These are phyloP conservation scores for Lepilemur ruficaudatus DNA, from an alignment of 2,797 vertebrate genomes.

Conservation along the genomic window DNA sequence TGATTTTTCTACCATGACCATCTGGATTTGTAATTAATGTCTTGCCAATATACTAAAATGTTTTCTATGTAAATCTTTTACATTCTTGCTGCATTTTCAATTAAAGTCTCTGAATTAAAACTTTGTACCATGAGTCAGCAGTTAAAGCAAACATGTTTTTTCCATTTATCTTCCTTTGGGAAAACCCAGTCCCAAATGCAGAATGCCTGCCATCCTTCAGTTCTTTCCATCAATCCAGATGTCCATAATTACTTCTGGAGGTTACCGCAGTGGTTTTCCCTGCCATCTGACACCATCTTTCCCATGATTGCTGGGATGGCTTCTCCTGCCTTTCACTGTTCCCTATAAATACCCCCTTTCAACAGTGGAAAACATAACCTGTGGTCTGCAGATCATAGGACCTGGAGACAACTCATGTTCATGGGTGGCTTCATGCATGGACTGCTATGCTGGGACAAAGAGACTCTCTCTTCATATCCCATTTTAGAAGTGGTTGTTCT, in stretches of 20 bases:
- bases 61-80: slow-evolving; percentile 62
- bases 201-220: slow-evolving; percentile 70
- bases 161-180: slow-evolving; percentile 68
- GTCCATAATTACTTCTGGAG: slow-evolving; percentile 74
- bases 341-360: slow-evolving; percentile 54
- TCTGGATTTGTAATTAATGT: slow-evolving; percentile 76
- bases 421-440: background rate
- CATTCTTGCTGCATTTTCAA: slow-evolving; percentile 60
- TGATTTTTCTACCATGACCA: slow-evolving; percentile 64
- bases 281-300: slow-evolving; percentile 75
- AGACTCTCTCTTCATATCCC: background rate
- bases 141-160: slow-evolving; percentile 74
- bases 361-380: background rate
- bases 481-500: background rate
- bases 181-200: slow-evolving; percentile 61
- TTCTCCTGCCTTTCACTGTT: slow-evolving; percentile 76
- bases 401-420: background rate
- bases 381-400: background rate
- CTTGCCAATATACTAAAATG: slow-evolving; percentile 69
- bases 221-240: slow-evolving; percentile 76
- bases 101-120: slow-evolving; percentile 62
- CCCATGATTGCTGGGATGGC: slow-evolving; percentile 61
- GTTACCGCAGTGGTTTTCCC: slow-evolving; percentile 69
- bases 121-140: slow-evolving; percentile 65
- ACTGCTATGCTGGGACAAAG: background rate